Evolutionary conservation across 2,113 vertebrate species (phyloP), one percentile per base, ranked within the genome.

Genomic region (Perca fluviatilis): DNA sequence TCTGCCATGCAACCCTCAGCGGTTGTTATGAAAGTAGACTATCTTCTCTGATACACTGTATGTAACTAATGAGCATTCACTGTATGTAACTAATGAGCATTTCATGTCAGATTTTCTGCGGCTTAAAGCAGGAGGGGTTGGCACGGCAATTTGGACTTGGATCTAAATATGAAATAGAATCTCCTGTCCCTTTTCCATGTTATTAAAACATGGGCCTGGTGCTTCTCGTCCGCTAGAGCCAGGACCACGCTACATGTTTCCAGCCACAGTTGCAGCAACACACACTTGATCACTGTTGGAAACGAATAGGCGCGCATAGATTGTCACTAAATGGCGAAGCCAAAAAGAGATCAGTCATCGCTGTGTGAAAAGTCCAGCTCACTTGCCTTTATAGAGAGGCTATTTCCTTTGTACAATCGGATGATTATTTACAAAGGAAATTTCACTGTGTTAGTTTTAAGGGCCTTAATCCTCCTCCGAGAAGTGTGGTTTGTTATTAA

Each of bases 401-500:
- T 68, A 67, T 86, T 70, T 74, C 51, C 64, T 6, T 43, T 43
- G 40, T 43, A 43, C 11, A 43, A 25, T 23, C 19, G 57, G 57
- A 30, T 71, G 83, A 86, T 87, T 85, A 73, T 83, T 91, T 86
- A 77, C 73, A 65, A 84, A 83, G 43, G 63, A 85, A 23, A 81
- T 80, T 72, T 80, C 54, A 40, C 51, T 65, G 21, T 76, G 79
- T 86, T 86, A 33, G 74, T 72, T 85, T 84, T 69, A 82, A 80
- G 80, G 66, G 53, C 40, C 77, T n/a, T 83, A 84, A 75, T 84
- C 57, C 67, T 50, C n/a, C 67, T 54, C n/a, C 46, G 70, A 82
- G 67, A 47, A 81, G 69, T 85, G 73, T 54, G 83, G 74, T 89
- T 90, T 88, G 85, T 83, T 87, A 33, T 88, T 83, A 60, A 84